phyloP scores from a whole-genome alignment of 2,888 invertebrate genomes.

The Mayetiola destructor region DNA sequence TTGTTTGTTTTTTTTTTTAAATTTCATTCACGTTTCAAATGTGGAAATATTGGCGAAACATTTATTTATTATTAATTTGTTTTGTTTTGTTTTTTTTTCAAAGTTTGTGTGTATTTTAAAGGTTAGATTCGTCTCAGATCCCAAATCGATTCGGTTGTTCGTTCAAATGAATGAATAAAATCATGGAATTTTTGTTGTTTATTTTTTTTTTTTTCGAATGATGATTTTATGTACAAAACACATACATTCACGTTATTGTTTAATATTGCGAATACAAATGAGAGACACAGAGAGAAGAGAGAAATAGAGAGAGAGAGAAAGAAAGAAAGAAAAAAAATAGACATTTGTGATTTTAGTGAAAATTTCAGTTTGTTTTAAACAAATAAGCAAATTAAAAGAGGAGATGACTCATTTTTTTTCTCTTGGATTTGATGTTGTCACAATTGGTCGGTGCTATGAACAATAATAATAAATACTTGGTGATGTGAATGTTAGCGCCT shows the following conservation, averaged over 20 bases:
- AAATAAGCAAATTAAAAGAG: too few relatives aligned
- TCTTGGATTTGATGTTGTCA: too few relatives aligned
- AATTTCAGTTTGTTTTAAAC: too few relatives aligned
- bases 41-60: not conserved
- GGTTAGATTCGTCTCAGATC: too few relatives aligned
- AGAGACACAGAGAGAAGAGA: not conserved
- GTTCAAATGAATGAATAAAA: too few relatives aligned
- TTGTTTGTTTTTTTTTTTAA: not conserved
- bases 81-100: slow-evolving; percentile 14
- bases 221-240: not conserved
- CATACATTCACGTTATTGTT: not conserved
- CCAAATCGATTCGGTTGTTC: too few relatives aligned
- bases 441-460: too few relatives aligned
- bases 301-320: not conserved
- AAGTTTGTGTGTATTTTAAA: not conserved
- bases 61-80: not conserved
- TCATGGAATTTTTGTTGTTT: too few relatives aligned
- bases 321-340: not conserved
- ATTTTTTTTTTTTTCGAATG: too few relatives aligned
- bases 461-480: too few relatives aligned
- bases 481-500: too few relatives aligned
- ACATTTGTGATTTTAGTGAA: slow-evolving; percentile 1
- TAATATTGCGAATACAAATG: not conserved
- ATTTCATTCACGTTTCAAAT: not conserved
- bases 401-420: too few relatives aligned